Conservation (phyloP, 64 coral and sea anemone genomes). For the Cladopsammia gracilis region DNA sequence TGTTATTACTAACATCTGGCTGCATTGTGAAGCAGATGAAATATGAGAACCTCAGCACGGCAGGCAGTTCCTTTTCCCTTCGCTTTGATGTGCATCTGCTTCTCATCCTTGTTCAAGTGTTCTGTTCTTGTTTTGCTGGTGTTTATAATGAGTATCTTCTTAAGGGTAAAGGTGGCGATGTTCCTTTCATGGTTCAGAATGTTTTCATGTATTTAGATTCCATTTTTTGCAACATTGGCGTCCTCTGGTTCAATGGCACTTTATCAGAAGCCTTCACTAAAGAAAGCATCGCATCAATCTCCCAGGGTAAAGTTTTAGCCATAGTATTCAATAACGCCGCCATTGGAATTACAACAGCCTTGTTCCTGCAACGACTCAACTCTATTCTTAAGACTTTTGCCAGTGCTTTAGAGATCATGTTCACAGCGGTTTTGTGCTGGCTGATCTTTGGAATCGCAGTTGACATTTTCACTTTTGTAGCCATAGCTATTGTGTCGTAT, state of each 20-base stretch:
- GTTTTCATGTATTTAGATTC: constrained; percentile 98
- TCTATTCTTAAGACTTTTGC: constrained; percentile 99
- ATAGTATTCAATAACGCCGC: constrained; percentile 93
- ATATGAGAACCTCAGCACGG: constrained; percentile 2
- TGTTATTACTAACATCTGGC: constrained; percentile 90
- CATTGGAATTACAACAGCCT: constrained; percentile 91
- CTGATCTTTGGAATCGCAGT: constrained; percentile 97
- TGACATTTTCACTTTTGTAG: constrained; percentile 90
- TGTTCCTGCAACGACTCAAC: constrained; percentile 89
- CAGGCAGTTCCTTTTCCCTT: constrained; percentile 66
- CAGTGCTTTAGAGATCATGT: constrained; percentile 95
- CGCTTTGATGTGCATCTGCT: constrained; percentile 82
- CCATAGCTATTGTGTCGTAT: constrained; percentile 92
- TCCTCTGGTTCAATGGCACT: constrained; percentile 76
- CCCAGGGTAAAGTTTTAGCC: constrained; percentile 77
- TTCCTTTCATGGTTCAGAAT: constrained; percentile 96
- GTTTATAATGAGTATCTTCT: constrained; percentile 99
- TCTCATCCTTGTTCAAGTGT: constrained; percentile 96
- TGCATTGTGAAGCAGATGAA: constrained; percentile 96
- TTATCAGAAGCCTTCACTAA: constrained; percentile 72
- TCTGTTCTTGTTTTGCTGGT: constrained; percentile 97
- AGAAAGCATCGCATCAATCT: constrained; percentile 72
- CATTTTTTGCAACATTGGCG: constrained; percentile 83
- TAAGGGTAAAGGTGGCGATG: constrained; percentile 90
- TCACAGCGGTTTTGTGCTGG: constrained; percentile 96